Percentiles rank a stretch among this genome's conserved stretches.
Evolutionary conservation across 2,113 vertebrate genomes (phyloP).

Genomic region (Periophthalmodon schlosseri): DNA sequence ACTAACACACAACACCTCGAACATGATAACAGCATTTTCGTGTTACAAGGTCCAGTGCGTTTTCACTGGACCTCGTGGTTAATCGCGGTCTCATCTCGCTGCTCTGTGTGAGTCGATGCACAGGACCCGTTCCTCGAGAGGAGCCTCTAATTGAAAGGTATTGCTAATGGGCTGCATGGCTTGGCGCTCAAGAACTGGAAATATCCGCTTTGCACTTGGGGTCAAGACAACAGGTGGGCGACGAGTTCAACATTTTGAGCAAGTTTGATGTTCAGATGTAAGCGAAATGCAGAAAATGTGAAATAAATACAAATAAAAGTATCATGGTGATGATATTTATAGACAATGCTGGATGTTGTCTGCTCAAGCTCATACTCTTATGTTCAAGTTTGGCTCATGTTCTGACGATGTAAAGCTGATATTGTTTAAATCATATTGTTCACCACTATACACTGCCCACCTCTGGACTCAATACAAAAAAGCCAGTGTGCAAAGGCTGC

Average conservation of each 20-base stretch:
- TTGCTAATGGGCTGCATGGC: slow-evolving; percentile 31
- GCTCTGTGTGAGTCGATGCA: slow-evolving; percentile 27
- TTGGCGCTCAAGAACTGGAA: slow-evolving; percentile 36
- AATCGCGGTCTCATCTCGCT: slow-evolving; percentile 30
- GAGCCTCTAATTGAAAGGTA: slow-evolving; percentile 48
- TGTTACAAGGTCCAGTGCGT: slow-evolving; percentile 32
- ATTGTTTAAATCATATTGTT: too few species aligned
- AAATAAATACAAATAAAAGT: too few species aligned
- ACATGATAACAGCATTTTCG: slow-evolving; percentile 16
- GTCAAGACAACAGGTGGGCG: slow-evolving; percentile 12
- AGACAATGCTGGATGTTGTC: too few species aligned
- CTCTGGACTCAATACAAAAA: too few species aligned
- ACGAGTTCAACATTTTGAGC: neutral
- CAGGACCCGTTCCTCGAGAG: slow-evolving; percentile 3
- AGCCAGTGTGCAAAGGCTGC: too few species aligned
- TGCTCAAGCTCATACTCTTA: too few species aligned
- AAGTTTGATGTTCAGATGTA: slow-evolving; percentile 3
- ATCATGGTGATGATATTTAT: too few species aligned
- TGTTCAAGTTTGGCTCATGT: too few species aligned
- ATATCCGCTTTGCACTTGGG: slow-evolving; percentile 12
- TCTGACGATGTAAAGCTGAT: too few species aligned
- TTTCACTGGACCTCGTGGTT: slow-evolving; percentile 29
- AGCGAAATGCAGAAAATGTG: neutral
- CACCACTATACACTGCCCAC: too few species aligned
- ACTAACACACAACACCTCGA: slow-evolving; percentile 20